These are phyloP conservation scores for Cochlearius cochlearius DNA, from an alignment of 2,113 vertebrate genomes.

Conservation along the genomic window DNA sequence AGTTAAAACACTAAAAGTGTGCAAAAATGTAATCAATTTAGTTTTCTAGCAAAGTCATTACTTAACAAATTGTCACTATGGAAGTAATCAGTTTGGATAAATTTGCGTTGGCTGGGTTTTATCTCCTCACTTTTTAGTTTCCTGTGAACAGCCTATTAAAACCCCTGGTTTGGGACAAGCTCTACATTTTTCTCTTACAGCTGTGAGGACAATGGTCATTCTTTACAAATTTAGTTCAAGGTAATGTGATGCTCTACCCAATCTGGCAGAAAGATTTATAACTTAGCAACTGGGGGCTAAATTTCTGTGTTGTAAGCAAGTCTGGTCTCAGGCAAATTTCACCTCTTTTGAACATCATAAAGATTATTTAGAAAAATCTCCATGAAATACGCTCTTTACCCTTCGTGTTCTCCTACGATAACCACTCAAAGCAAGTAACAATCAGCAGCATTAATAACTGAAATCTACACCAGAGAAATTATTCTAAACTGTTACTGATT, in stretches of 20 bases:
- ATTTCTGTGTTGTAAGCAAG: slow-evolving; percentile 58
- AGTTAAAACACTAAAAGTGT: slow-evolving; percentile 48
- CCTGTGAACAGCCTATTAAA: slow-evolving; percentile 34
- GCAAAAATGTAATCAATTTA: slow-evolving; percentile 31
- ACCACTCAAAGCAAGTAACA: not conserved
- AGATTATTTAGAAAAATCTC: slow-evolving; percentile 11
- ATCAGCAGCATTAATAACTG: not conserved
- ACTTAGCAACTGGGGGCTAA: slow-evolving; percentile 44
- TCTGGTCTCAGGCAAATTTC: slow-evolving; percentile 39
- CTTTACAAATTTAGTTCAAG: slow-evolving; percentile 67
- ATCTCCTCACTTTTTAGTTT: slow-evolving; percentile 30
- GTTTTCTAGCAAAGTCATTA: slow-evolving; percentile 10
- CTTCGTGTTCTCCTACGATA: not conserved
- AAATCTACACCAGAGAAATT: not conserved
- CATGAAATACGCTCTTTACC: not conserved
- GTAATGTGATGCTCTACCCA: slow-evolving; percentile 44
- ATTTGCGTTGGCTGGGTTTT: slow-evolving; percentile 7
- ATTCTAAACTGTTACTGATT: not conserved
- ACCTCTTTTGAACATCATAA: not conserved
- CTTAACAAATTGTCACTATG: slow-evolving; percentile 36
- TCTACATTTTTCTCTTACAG: slow-evolving; percentile 48
- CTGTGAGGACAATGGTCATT: slow-evolving; percentile 55
- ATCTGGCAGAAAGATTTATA: slow-evolving; percentile 63
- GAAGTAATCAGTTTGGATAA: slow-evolving; percentile 38
- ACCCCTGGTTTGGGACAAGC: slow-evolving; percentile 3